Base-by-base conservation (phyloP, 2,113 vertebrate genomes). In the Octodon degus region DNA sequence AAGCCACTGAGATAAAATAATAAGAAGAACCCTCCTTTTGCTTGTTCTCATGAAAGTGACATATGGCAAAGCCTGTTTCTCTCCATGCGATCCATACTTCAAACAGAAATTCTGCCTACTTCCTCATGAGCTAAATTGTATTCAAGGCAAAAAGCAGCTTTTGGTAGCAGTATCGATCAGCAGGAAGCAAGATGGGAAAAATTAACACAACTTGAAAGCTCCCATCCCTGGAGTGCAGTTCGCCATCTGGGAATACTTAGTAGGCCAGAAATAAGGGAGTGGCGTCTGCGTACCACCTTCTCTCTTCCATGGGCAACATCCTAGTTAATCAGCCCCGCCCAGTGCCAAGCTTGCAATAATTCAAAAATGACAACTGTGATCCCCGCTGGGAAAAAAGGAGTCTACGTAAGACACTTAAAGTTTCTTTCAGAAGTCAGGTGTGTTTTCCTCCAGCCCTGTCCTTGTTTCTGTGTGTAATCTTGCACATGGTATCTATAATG, bases 41-140 rank as follows among this genome's bases (percentile, higher is more conserved):
- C 67, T 93, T 2, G 0, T 43, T 74, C 58, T 2, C 1, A 32
- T 50, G 70, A 70, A 93, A 90, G 92, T 89, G 96, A 91, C 97
- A 97, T 91, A 94, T 58, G 89, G 96, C 40, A 90, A 88, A 89
- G 68, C 62, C 50, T 86, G 79, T 76, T 85, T 95, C 95, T 95
- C 40, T 2, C 16, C 74, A 7, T 63, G 85, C 0, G 25, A 87
- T 86, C 88, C 68, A 85, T 95, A 94, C 96, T 91, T 94, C 96
- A 94, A 47, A 77, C 92, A 96, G 91, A 90, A 96, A 79, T 47
- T 67, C 53, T 77, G 79, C 96, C 92, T 92, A 25, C 90, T 86
- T 96, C 82, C 95, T 97, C 96, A 74, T 97, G 96, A 94, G 68
- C 95, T 74, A 92, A 95, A 96, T 87, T 72, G 82, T 89, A 72